Evolutionary conservation across 2,797 vertebrate species (phyloP).

Genomic region (Salarias fasciatus): DNA sequence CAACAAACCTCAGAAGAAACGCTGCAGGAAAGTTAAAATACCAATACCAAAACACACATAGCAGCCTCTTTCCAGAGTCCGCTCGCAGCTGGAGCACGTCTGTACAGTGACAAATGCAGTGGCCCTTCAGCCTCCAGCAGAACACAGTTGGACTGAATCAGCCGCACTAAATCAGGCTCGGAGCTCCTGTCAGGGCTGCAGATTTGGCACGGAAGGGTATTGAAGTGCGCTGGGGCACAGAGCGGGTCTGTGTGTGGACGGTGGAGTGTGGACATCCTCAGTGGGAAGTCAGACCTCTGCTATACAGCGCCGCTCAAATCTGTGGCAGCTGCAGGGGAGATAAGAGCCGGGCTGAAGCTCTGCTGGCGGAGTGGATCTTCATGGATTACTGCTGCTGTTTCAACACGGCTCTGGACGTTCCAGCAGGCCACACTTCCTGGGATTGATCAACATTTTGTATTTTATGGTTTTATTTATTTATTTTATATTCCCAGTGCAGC

Average conservation of each 20-base stretch:
- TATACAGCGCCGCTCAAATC: constrained; percentile 39
- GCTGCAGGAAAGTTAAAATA: too few species aligned
- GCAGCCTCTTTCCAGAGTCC: neutral
- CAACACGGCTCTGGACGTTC: constrained; percentile 7
- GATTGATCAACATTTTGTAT: neutral
- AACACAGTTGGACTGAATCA: constrained; percentile 42
- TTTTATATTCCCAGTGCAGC: too few species aligned
- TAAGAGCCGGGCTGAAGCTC: constrained; percentile 40
- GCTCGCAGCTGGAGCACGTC: constrained; percentile 16
- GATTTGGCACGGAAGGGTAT: constrained; percentile 1
- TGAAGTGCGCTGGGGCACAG: constrained; percentile 6
- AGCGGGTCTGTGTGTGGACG: constrained; percentile 27
- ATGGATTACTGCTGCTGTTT: constrained; percentile 45
- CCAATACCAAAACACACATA: constrained; percentile 13
- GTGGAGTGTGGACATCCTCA: constrained; percentile 38
- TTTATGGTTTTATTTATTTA: neutral
- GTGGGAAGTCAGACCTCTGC: constrained; percentile 34
- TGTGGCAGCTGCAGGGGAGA: constrained; percentile 63
- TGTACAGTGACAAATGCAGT: constrained; percentile 31
- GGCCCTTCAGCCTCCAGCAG: constrained; percentile 27
- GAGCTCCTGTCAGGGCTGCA: constrained; percentile 1
- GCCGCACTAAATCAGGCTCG: constrained; percentile 40
- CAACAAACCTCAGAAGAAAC: constrained; percentile 12
- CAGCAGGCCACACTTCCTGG: neutral
- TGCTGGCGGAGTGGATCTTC: constrained; percentile 29